Evolutionary conservation across 1,140 invertebrate species (phyloP).

Genomic region (Bombus cullumanus): DNA sequence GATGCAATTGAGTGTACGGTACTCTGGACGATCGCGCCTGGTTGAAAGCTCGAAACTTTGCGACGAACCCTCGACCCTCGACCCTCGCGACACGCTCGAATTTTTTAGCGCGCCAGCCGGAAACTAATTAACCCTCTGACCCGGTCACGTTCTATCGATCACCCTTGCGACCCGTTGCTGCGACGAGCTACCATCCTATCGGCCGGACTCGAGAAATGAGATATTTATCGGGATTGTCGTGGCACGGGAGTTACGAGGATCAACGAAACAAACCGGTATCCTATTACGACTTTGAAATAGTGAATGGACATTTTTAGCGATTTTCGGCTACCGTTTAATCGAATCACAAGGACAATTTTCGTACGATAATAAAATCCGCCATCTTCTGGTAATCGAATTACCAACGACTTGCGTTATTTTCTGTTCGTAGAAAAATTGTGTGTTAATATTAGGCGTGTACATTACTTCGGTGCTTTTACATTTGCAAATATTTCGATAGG

Average conservation of each 20-base stretch:
- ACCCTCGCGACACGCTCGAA: conserved; percentile 29
- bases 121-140: conserved; percentile 45
- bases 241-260: not conserved
- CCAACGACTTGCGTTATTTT: too few species aligned
- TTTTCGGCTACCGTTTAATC: not conserved
- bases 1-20: too few species aligned
- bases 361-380: too few species aligned
- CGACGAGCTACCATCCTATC: conserved; percentile 9
- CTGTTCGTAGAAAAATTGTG: too few species aligned
- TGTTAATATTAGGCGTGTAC: too few species aligned
- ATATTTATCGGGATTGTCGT: not conserved
- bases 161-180: not conserved
- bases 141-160: conserved; percentile 46
- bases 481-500: too few species aligned
- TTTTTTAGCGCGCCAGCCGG: conserved; percentile 21
- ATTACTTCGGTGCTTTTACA: too few species aligned
- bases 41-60: not conserved
- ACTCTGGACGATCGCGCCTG: not conserved
- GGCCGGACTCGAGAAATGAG: not conserved
- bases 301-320: not conserved
- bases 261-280: not conserved
- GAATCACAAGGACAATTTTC: not conserved
- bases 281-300: not conserved
- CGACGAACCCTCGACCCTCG: conserved; percentile 17
- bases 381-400: too few species aligned